Evolutionary conservation across 2,797 vertebrate genomes (phyloP), one percentile per base, ranked within the genome.

Genomic region (Enteromius trimaculatus): DNA sequence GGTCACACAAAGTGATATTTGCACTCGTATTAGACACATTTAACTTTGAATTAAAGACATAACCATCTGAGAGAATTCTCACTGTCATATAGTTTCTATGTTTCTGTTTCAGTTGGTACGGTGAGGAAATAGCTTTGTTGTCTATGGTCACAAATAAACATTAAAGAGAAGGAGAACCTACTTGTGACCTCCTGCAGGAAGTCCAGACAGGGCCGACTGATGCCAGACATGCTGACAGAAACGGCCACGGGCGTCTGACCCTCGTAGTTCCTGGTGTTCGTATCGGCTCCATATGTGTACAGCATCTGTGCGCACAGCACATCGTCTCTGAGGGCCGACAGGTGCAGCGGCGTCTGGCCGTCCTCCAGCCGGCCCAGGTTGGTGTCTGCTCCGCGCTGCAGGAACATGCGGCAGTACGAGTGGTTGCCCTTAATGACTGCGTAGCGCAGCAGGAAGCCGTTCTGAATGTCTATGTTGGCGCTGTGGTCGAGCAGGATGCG

Each of bases 341-440:
- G 94, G 92, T 99, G 98, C 82, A 99, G 95, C 17, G 98, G 98
- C 0, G 98, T 99, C 93, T 99, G 98, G n/a, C 98, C 98, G 0
- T 99, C 98, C 90, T 99, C 98, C 39, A 97, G 92, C 42, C 98
- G 96, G 34, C 97, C 97, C 65, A 99, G 95, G 92, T 98, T 98
- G 82, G 98, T 99, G 92, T 99, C 97, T 0, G 98, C 98, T 3
- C 98, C 98, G 79, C 98, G 92, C 93, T 99, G 98, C 85, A 99
- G 96, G 92, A 99, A 99, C 97, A 99, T 99, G 72, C 98, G 97
- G 94, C 98, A 99, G 88, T 99, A 99, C 0, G 97, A 96, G 92
- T 99, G 98, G 91, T 99, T 99, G 92, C 98, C 98, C 92, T 99
- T 99, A 91, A 99, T 98, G 92, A 99, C 98, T 17, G 98, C 98